These are phyloP conservation scores for Condylura cristata DNA, from an alignment of 2,113 vertebrate species.

Conservation along the genomic window DNA sequence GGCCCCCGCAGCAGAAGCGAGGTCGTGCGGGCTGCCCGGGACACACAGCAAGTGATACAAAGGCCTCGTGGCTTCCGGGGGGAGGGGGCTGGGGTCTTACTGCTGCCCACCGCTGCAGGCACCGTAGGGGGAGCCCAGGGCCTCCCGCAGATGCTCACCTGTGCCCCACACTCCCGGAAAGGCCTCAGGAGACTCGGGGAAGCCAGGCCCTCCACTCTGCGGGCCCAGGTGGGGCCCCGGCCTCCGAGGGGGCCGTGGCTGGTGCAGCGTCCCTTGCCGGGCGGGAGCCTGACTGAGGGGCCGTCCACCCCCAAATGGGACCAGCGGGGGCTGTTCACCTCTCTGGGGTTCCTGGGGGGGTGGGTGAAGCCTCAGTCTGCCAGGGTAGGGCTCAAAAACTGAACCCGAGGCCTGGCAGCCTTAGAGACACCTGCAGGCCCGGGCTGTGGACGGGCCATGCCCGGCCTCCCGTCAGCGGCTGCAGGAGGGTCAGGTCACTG, in stretches of 20 bases:
- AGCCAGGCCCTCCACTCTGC: no score
- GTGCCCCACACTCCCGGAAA: not conserved
- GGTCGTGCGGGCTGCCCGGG: no score
- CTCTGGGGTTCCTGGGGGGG: not conserved
- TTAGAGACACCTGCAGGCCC: not conserved
- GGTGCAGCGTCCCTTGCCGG: no score
- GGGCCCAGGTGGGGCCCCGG: no score
- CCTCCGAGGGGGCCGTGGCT: no score
- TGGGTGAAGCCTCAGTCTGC: not conserved
- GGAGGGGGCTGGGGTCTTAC: not conserved
- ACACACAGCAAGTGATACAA: not conserved
- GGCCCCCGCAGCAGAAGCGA: no score
- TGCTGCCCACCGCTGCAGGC: not conserved
- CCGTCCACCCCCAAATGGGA: not conserved
- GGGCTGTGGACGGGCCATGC: not conserved
- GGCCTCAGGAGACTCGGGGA: not conserved
- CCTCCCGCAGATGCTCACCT: not conserved
- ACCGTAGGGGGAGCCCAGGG: not conserved
- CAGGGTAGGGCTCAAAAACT: not conserved
- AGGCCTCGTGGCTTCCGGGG: not conserved
- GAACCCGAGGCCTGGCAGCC: not conserved
- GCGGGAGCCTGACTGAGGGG: accelerated
- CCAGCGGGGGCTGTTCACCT: accelerated
- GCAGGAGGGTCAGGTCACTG: accelerated
- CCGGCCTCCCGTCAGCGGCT: accelerated